Base-by-base conservation (phyloP, 2,113 vertebrate species). In the Mormoops blainvillei region DNA sequence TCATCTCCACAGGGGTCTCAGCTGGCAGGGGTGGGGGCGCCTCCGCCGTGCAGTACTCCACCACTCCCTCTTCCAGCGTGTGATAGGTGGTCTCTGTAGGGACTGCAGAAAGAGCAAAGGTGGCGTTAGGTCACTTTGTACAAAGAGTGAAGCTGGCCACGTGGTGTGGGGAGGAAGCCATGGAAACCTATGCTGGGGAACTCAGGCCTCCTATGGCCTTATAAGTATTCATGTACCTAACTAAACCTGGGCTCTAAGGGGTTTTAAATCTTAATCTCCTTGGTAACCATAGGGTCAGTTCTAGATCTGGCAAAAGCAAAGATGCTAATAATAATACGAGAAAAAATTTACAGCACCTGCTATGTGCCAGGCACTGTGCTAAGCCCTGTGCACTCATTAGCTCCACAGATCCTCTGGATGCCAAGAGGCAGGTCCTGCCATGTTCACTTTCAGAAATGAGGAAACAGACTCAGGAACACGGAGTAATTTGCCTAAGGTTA, bases 11-110 rank as follows among this genome's bases (percentile, higher is more conserved):
- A 0, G 99, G 99, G 0, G 99, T 94, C 96, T 99, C 99, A 0
- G 98, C 0, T 0, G 99, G 96, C 50, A 99, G 98, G 0, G 99
- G 97, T 2, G 98, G 92, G 0, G 99, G 97, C 6, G 99, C 97
- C 94, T 99, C 99, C 0, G 99, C 99, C 0, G 99, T 99, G 98
- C 99, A 99, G 98, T 99, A 99, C 97, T 99, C 99, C 22, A 99
- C 99, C 5, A 99, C 99, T 0, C 99, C 99, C 0, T 99, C 99
- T 97, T 99, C 99, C 95, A 99, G 98, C 0, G 99, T 98, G 97
- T 99, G 99, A 96, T 99, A 99, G 1, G 99, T 98, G 4, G 99
- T 99, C 98, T 99, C 99, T 19, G 99, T 98, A 98, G 98, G 98
- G 96, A 99, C 98, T 99, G 86, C 65, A 94, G 96, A 92, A 91